Percentiles rank a stretch among this genome's conserved stretches.
Conservation (phyloP, 2,113 vertebrate species). For the Oreocharis arfaki region DNA sequence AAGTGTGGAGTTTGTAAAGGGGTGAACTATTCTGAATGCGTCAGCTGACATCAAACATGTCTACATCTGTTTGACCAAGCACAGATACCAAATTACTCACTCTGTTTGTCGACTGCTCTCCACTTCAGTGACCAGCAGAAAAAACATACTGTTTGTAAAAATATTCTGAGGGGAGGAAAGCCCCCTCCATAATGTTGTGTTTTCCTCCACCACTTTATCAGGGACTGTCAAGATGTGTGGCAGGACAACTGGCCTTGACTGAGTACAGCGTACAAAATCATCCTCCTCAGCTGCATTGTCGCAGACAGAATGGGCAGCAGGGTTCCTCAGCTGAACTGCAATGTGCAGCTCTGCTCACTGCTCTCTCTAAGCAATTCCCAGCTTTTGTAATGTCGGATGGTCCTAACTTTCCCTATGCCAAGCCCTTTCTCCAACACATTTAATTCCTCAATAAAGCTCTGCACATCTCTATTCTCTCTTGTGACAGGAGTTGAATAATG, state of each 20-base stretch:
- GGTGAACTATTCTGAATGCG: background rate
- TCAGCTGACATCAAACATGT: background rate
- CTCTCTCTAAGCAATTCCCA: background rate
- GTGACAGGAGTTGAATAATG: constrained; percentile 25
- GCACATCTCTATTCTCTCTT: constrained; percentile 22
- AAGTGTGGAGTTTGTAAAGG: background rate
- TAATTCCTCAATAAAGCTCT: background rate
- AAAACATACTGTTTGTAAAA: background rate
- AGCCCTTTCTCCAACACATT: background rate
- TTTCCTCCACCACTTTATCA: background rate
- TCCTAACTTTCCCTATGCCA: background rate
- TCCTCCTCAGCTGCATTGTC: background rate
- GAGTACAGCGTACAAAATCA: background rate
- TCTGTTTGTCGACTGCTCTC: background rate
- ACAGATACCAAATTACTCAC: background rate
- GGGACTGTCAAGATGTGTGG: background rate
- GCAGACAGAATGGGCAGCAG: background rate
- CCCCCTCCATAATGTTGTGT: background rate
- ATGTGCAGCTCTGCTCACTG: background rate
- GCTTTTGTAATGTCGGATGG: background rate
- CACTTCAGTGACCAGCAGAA: background rate
- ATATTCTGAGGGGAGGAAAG: background rate
- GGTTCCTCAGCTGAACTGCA: background rate
- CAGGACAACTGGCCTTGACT: background rate
- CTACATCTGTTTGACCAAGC: background rate